Percentiles rank a stretch among this genome's conserved stretches.
phyloP scores from a whole-genome alignment of 2,888 invertebrate genomes.

The Dione vanillae region DNA sequence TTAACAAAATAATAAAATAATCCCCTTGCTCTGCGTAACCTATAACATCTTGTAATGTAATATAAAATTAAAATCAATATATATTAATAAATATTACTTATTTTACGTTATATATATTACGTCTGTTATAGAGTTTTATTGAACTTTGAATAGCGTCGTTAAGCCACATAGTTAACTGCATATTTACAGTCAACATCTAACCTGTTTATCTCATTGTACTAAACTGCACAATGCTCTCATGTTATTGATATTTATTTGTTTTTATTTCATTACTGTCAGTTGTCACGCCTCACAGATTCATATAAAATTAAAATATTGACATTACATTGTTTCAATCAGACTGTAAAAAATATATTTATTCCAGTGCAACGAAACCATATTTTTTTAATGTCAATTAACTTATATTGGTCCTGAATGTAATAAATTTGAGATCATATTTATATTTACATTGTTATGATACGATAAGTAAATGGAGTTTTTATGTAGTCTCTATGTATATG shows the following conservation, averaged over 20 bases:
- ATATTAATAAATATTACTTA: background rate
- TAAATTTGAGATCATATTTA: background rate
- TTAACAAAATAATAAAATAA: too few species aligned
- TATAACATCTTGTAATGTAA: too few species aligned
- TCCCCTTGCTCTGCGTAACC: too few species aligned
- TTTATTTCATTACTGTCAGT: slow-evolving; percentile 11
- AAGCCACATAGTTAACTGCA: slow-evolving; percentile 35
- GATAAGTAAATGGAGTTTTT: slow-evolving; percentile 11
- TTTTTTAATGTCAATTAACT: background rate
- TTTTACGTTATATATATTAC: too few species aligned
- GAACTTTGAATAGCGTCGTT: slow-evolving; percentile 37
- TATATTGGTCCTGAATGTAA: background rate
- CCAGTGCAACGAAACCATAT: slow-evolving; percentile 5
- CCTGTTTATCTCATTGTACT: slow-evolving; percentile 47
- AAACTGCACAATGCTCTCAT: slow-evolving; percentile 49
- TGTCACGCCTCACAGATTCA: slow-evolving; percentile 6
- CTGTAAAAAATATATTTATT: background rate
- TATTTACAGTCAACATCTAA: slow-evolving; percentile 44
- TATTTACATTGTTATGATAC: background rate
- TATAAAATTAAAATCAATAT: too few species aligned
- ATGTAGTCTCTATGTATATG: slow-evolving; percentile 5
- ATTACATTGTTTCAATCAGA: slow-evolving; percentile 2
- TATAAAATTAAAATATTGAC: slow-evolving; percentile 19
- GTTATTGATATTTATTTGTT: slow-evolving; percentile 37
- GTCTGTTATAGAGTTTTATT: slow-evolving; percentile 17